Conservation (phyloP, 2,888 invertebrate species). For the Xylota segnis region DNA sequence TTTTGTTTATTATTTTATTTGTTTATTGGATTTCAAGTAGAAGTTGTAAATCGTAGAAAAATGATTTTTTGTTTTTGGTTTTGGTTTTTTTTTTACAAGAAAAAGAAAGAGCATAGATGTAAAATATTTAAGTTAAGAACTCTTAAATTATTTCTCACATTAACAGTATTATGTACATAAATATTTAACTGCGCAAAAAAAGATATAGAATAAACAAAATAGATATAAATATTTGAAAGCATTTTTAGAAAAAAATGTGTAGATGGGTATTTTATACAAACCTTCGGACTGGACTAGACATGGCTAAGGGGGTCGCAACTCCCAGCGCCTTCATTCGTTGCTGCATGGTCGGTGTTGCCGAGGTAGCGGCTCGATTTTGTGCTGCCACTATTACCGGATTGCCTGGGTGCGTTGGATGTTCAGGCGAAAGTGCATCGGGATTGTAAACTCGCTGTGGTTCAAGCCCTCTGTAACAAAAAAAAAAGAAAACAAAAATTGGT, state of each 20-base stretch:
- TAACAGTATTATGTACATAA: conserved; percentile 45
- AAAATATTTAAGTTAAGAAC: conserved; percentile 20
- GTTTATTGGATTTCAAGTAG: conserved; percentile 5
- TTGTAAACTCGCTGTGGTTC: conserved; percentile 88
- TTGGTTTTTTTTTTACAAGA: conserved; percentile 10
- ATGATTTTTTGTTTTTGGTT: background rate
- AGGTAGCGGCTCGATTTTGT: conserved; percentile 86
- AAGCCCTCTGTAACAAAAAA: conserved; percentile 85
- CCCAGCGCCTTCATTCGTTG: conserved; percentile 95
- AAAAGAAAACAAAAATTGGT: background rate
- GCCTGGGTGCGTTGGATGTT: conserved; percentile 85
- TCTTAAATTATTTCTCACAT: conserved; percentile 35
- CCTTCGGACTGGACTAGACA: conserved; percentile 95
- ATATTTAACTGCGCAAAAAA: conserved; percentile 61
- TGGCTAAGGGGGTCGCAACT: conserved; percentile 94
- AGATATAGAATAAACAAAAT: conserved; percentile 42
- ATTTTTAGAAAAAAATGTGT: background rate
- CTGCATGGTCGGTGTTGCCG: conserved; percentile 93
- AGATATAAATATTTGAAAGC: conserved; percentile 31
- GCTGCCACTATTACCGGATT: conserved; percentile 83
- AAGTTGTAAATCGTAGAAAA: conserved; percentile 1
- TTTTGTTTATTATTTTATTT: conserved; percentile 6
- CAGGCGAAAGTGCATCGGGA: conserved; percentile 87
- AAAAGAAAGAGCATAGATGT: conserved; percentile 30
- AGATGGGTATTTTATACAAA: conserved; percentile 80